Percentiles rank a stretch among this genome's conserved stretches.
phyloP scores from a whole-genome alignment of 30 jellyfish, hydroid and myxozoan genomes.

The Rhopilema esculentum region DNA sequence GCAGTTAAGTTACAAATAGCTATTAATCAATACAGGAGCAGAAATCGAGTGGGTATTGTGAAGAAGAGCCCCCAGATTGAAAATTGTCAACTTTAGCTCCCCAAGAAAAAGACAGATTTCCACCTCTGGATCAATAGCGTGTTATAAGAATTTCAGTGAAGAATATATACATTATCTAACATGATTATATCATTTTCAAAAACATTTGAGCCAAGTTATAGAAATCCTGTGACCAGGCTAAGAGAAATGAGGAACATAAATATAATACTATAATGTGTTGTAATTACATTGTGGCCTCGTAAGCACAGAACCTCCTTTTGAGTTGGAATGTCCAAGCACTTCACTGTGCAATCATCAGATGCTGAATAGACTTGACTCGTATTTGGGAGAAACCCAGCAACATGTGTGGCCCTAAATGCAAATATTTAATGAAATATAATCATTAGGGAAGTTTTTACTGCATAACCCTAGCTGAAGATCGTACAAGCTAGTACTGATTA shows the following conservation, averaged over 20 bases:
- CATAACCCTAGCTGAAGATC: background rate
- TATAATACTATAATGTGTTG: too few species aligned
- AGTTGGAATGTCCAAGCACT: conserved; percentile 89
- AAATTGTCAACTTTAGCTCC: background rate
- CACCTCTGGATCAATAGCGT: background rate
- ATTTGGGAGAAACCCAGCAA: conserved; percentile 76
- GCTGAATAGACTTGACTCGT: conserved; percentile 82
- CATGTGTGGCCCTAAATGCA: conserved; percentile 85
- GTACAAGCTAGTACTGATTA: background rate
- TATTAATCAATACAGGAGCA: too few species aligned
- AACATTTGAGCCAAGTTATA: too few species aligned
- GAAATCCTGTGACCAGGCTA: background rate
- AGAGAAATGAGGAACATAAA: background rate
- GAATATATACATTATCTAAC: too few species aligned
- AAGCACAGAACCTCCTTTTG: conserved; percentile 76
- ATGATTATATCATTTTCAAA: too few species aligned
- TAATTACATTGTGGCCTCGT: conserved; percentile 83
- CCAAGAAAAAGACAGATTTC: background rate
- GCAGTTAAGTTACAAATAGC: too few species aligned
- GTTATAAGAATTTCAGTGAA: too few species aligned
- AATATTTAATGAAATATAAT: background rate
- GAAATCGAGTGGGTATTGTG: too few species aligned
- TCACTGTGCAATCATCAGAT: conserved; percentile 91
- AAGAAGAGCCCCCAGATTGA: too few species aligned
- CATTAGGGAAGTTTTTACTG: background rate